Evolutionary conservation across 2,888 invertebrate genomes (phyloP), one percentile per base, ranked within the genome.

Genomic region (Gari tellinella): DNA sequence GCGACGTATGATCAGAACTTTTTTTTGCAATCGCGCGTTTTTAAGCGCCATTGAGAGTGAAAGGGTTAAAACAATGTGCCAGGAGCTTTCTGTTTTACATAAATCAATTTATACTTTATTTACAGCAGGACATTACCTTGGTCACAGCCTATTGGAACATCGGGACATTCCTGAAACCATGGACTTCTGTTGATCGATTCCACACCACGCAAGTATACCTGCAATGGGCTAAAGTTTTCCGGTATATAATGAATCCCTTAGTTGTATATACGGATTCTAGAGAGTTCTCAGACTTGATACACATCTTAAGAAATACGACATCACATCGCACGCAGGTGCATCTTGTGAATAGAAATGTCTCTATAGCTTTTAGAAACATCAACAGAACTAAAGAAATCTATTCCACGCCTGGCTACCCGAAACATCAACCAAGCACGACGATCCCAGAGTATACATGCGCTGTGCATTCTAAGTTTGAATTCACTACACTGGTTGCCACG

Each of bases 71-170:
- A n/a, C n/a, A n/a, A n/a, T n/a, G n/a, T n/a, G n/a, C n/a, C n/a
- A n/a, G n/a, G n/a, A n/a, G n/a, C n/a, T n/a, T n/a, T n/a, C n/a
- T n/a, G n/a, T n/a, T n/a, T n/a, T n/a, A n/a, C n/a, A n/a, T n/a
- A n/a, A n/a, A n/a, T n/a, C n/a, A n/a, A n/a, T n/a, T n/a, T n/a
- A n/a, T n/a, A n/a, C n/a, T n/a, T n/a, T n/a, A n/a, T n/a, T n/a
- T n/a, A n/a, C n/a, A n/a, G n/a, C n/a, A 31, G 10, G 55, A 63
- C 8, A 17, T 79, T 10, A 86, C 86, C 0, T 57, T 83, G 1
- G 82, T 86, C 0, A 84, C 84, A 2, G 86, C 86, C 1, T 86
- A 77, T 51, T 86, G 83, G 61, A 67, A 84, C 62, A 46, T 86
- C 7, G 82, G 82, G 17, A 55, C 64, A 7, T 83, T 84, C 60